These are phyloP conservation scores for Orgyia antiqua DNA, from an alignment of 2,888 invertebrate species.

Conservation along the genomic window DNA sequence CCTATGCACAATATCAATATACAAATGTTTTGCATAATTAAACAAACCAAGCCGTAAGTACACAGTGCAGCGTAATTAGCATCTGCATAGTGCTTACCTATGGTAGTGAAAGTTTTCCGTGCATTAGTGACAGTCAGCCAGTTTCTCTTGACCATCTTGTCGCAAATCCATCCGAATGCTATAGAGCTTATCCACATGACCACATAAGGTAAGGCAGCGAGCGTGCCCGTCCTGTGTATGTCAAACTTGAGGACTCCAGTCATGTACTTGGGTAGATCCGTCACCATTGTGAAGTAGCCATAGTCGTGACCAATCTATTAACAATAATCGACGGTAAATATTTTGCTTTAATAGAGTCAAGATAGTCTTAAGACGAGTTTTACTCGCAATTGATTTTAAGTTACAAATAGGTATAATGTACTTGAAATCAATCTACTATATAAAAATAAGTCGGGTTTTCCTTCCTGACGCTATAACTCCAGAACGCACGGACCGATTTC, in stretches of 20 bases:
- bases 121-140: conserved; percentile 77
- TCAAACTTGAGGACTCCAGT: conserved; percentile 82
- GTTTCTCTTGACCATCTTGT: conserved; percentile 80
- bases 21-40: conserved; percentile 21
- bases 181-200: conserved; percentile 83
- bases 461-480: too few relatives aligned
- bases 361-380: too few relatives aligned
- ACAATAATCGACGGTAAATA: too few relatives aligned
- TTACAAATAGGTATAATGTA: too few relatives aligned
- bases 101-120: conserved; percentile 82
- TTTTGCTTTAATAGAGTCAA: too few relatives aligned
- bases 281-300: conserved; percentile 85
- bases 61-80: conserved; percentile 15
- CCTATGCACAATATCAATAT: conserved; percentile 5
- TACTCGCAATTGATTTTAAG: background rate
- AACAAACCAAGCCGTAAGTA: conserved; percentile 12
- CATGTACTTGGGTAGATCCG: conserved; percentile 84
- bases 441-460: too few relatives aligned
- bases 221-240: conserved; percentile 80
- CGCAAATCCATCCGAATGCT: conserved; percentile 82
- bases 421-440: too few relatives aligned
- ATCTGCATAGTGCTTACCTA: conserved; percentile 67
- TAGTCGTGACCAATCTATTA: conserved; percentile 81
- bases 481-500: too few relatives aligned
- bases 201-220: conserved; percentile 82